A percentile compares a stretch with the other conserved stretches of the same genome.
Evolutionary conservation across 1,140 invertebrate species (phyloP).

Genomic region (Sinonovacula constricta): DNA sequence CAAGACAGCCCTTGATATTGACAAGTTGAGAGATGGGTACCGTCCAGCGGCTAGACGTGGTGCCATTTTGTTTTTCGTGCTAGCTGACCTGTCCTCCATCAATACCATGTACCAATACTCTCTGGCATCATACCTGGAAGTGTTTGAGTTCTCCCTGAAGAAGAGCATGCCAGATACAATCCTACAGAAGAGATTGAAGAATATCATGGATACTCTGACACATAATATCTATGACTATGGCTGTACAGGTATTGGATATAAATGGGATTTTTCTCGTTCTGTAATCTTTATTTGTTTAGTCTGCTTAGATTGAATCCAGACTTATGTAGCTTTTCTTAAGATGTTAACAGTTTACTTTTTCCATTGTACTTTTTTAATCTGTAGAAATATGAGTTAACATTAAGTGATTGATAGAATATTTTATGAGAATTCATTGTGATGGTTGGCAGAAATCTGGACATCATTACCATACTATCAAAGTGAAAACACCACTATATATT

Average conservation of each 20-base stretch:
- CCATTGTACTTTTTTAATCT: too few species aligned
- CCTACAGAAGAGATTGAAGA: constrained; percentile 85
- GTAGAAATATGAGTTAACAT: too few species aligned
- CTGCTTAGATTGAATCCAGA: too few species aligned
- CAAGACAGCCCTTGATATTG: constrained; percentile 87
- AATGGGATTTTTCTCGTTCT: too few species aligned
- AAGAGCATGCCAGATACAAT: constrained; percentile 88
- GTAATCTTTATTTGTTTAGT: too few species aligned
- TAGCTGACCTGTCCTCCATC: constrained; percentile 90
- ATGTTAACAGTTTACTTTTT: too few species aligned
- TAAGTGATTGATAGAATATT: too few species aligned
- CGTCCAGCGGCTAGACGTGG: constrained; percentile 89
- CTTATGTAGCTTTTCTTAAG: too few species aligned
- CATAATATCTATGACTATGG: constrained; percentile 93
- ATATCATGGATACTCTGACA: constrained; percentile 91
- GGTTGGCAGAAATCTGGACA: too few species aligned
- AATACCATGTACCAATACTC: constrained; percentile 96
- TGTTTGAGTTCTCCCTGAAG: constrained; percentile 88
- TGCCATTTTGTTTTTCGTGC: constrained; percentile 92
- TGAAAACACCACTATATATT: too few species aligned
- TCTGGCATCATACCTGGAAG: constrained; percentile 82
- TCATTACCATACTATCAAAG: too few species aligned
- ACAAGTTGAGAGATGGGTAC: constrained; percentile 89
- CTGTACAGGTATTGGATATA: constrained; percentile 84
- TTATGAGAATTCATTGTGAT: too few species aligned